Percentiles rank a stretch among this genome's conserved stretches.
These are phyloP conservation scores for Anguilla pacifica DNA, from an alignment of 2,797 vertebrate genomes.

Conservation along the genomic window DNA sequence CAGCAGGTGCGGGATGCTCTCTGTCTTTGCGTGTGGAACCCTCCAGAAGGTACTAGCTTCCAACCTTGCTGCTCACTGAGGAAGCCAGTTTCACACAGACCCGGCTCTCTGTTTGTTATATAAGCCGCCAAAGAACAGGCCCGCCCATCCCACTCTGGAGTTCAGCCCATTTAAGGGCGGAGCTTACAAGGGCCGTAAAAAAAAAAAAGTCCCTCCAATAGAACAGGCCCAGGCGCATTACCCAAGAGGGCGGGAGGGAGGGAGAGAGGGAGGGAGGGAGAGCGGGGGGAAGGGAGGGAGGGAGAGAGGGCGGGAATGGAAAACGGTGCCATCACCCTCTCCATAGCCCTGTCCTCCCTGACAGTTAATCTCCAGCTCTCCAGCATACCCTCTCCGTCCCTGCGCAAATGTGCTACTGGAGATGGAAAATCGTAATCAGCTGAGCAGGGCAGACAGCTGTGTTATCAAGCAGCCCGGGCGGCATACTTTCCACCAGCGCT, in stretches of 20 bases:
- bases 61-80: conserved; percentile 3
- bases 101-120: conserved; percentile 27
- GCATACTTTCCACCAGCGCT: conserved; percentile 36
- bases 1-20: background rate
- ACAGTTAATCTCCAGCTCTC: conserved; percentile 10
- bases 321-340: conserved; percentile 31
- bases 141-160: conserved; percentile 8
- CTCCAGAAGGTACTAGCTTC: background rate
- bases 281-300: background rate
- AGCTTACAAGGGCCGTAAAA: background rate
- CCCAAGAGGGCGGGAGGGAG: background rate
- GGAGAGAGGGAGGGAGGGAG: conserved; percentile 9
- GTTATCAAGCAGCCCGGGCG: conserved; percentile 29
- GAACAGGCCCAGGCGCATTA: background rate
- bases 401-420: conserved; percentile 19
- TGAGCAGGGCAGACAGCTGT: conserved; percentile 38
- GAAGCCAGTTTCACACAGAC: background rate
- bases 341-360: conserved; percentile 2
- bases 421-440: conserved; percentile 42
- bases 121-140: background rate
- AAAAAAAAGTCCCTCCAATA: background rate
- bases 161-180: conserved; percentile 16
- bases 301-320: conserved; percentile 9
- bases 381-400: background rate
- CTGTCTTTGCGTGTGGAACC: background rate